Conservation (phyloP, 2,113 vertebrate genomes). For the Falcunculus frontatus region DNA sequence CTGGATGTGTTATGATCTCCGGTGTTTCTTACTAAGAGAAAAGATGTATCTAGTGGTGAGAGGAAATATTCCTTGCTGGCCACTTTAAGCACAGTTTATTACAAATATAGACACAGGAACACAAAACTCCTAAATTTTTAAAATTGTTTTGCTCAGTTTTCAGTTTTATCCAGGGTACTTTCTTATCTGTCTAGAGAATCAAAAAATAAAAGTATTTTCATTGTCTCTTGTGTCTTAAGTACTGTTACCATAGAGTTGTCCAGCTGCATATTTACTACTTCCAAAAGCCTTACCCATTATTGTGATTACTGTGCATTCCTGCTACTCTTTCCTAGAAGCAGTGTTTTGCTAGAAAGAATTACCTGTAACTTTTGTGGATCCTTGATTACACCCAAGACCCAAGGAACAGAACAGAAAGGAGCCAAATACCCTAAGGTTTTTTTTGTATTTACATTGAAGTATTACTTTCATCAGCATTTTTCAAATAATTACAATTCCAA, state of each 20-base stretch:
- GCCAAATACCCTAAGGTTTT: accelerated
- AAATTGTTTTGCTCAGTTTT: background rate
- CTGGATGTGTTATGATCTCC: background rate
- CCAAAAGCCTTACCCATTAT: background rate
- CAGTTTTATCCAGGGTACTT: background rate
- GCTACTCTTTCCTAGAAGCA: background rate
- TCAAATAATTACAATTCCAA: background rate
- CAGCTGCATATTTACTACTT: background rate
- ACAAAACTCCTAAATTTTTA: accelerated
- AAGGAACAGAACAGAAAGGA: background rate
- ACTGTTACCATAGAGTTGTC: background rate
- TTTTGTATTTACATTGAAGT: background rate
- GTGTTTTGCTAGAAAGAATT: background rate
- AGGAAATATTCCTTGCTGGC: background rate
- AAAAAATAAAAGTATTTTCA: background rate
- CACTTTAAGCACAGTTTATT: background rate
- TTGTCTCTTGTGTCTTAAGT: background rate
- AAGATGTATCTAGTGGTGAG: background rate
- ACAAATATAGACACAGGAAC: background rate
- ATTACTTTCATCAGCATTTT: background rate
- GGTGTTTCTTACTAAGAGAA: background rate
- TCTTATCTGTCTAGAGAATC: background rate
- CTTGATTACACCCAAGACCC: background rate
- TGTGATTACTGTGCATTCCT: background rate
- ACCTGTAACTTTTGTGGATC: background rate